phyloP scores from a whole-genome alignment of 2,888 invertebrate genomes.

The Rhagonycha fulva region DNA sequence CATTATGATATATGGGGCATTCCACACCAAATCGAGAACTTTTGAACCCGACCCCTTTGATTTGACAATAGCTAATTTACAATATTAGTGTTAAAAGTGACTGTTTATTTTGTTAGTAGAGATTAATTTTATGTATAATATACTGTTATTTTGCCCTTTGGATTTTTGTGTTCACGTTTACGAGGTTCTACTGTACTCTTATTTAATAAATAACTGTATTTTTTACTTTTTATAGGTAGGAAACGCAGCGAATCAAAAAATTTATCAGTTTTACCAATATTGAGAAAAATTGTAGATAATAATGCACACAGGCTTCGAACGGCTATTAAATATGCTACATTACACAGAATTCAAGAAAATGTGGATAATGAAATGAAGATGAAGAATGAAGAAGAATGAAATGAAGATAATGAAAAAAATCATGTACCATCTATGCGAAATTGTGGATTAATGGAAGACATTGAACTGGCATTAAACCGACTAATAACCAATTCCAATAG shows the following conservation, averaged over 20 bases:
- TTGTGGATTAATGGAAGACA: constrained; percentile 18
- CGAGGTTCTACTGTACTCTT: too few species aligned
- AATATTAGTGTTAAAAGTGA: too few species aligned
- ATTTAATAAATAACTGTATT: too few species aligned
- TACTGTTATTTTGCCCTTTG: too few species aligned
- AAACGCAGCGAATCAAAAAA: neutral
- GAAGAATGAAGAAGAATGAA: too few species aligned
- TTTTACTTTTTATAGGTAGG: neutral
- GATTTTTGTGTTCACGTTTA: too few species aligned
- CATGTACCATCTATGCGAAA: constrained; percentile 9
- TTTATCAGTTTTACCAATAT: neutral
- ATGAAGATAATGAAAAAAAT: constrained; percentile 14
- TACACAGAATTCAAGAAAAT: neutral
- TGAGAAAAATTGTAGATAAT: neutral
- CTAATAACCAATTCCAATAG: neutral
- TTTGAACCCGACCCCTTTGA: too few species aligned
- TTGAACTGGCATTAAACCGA: neutral
- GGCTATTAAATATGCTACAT: neutral
- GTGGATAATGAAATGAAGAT: neutral
- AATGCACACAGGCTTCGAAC: neutral
- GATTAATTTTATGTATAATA: too few species aligned
- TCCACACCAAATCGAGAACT: too few species aligned
- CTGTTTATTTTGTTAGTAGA: too few species aligned
- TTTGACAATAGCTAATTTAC: too few species aligned
- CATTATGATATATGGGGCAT: too few species aligned